A percentile compares a stretch with the other conserved stretches of the same genome.
Evolutionary conservation across 2,797 vertebrate species (phyloP).

Genomic region (Scyliorhinus canicula): DNA sequence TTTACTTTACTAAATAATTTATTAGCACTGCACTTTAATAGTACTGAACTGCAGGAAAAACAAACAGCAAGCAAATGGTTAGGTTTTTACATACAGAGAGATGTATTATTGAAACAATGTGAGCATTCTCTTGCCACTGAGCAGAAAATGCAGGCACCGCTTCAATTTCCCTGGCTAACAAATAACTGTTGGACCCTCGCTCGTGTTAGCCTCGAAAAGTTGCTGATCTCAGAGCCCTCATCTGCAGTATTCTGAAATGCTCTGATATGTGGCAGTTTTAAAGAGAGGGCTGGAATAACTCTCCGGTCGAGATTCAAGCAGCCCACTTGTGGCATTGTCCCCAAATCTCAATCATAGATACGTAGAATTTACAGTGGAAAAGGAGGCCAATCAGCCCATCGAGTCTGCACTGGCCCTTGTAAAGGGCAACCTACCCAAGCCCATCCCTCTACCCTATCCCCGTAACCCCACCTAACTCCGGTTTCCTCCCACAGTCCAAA

Average conservation of each 20-base stretch:
- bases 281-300: background rate
- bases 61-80: background rate
- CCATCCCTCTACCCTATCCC: too few species aligned
- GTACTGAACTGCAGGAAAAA: background rate
- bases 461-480: too few species aligned
- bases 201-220: background rate
- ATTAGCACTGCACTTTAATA: background rate
- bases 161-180: background rate
- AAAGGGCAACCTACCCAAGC: too few species aligned
- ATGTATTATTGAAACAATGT: background rate
- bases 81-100: background rate
- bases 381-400: too few species aligned
- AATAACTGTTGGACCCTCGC: background rate
- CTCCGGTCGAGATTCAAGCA: background rate
- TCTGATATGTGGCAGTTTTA: background rate
- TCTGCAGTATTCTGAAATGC: background rate
- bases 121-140: background rate
- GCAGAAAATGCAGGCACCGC: background rate
- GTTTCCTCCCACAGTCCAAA: too few species aligned
- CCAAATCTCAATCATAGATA: too few species aligned
- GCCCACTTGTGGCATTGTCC: background rate
- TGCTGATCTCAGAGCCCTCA: background rate
- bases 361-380: too few species aligned
- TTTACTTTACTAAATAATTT: background rate
- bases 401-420: too few species aligned